phyloP scores from a whole-genome alignment of 1,140 invertebrate genomes.

The Microplitis demolitor region DNA sequence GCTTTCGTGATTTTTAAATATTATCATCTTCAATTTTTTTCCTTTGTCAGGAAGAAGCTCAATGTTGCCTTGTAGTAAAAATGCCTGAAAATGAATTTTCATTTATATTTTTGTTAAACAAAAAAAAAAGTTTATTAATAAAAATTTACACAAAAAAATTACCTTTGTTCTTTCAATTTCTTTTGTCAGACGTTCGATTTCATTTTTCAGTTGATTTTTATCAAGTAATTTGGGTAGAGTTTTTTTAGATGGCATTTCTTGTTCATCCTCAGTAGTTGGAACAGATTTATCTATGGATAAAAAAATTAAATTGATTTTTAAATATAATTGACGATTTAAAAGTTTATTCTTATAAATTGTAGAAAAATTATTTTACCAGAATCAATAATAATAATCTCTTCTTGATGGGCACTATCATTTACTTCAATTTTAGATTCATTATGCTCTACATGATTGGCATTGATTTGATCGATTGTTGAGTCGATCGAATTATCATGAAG shows the following conservation, averaged over 20 bases:
- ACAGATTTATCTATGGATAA: too few species aligned
- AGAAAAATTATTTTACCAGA: neutral
- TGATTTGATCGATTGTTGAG: too few species aligned
- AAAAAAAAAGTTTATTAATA: neutral
- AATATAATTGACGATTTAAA: neutral
- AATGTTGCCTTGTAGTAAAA: neutral
- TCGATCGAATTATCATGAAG: too few species aligned
- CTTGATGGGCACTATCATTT: neutral
- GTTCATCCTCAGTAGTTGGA: too few species aligned
- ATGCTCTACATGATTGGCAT: too few species aligned
- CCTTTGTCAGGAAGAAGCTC: neutral
- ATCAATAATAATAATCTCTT: neutral
- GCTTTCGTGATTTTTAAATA: neutral
- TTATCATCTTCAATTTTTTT: neutral
- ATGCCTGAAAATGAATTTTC: neutral
- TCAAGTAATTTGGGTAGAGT: too few species aligned
- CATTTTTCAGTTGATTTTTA: too few species aligned
- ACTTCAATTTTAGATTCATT: too few species aligned
- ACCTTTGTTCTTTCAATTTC: too few species aligned
- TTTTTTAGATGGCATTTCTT: too few species aligned
- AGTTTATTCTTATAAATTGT: neutral
- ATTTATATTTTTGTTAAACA: neutral
- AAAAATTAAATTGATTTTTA: neutral
- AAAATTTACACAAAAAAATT: too few species aligned
- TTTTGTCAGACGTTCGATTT: too few species aligned